Evolutionary conservation across 2,113 vertebrate species (phyloP).

Genomic region (Perca flavescens): DNA sequence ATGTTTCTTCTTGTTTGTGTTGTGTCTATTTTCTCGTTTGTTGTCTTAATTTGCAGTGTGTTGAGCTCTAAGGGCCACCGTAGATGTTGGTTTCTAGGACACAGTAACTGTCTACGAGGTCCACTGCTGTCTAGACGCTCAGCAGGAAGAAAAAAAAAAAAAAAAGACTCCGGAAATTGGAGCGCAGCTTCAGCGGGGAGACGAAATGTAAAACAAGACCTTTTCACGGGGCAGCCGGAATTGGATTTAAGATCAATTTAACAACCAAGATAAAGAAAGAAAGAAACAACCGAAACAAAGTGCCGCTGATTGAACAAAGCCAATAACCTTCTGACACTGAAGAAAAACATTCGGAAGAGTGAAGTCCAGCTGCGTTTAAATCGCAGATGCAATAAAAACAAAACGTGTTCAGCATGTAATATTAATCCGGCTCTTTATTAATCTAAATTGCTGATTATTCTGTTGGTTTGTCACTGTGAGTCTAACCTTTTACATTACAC

Average conservation of each 20-base stretch:
- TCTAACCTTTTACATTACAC: neutral
- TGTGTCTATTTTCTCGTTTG: too few species aligned
- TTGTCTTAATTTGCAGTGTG: too few species aligned
- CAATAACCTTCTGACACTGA: neutral
- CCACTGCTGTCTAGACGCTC: slow-evolving; percentile 6
- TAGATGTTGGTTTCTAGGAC: slow-evolving; percentile 20
- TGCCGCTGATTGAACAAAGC: too few species aligned
- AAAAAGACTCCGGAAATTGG: neutral
- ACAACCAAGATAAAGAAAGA: neutral
- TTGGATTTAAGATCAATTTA: slow-evolving; percentile 18
- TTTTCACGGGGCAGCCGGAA: neutral
- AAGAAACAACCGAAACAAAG: neutral
- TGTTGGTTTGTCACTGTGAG: neutral
- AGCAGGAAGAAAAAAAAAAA: neutral
- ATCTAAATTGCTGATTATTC: neutral
- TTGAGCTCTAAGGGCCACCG: too few species aligned
- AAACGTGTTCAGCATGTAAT: neutral
- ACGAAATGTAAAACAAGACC: neutral
- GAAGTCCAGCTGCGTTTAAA: neutral
- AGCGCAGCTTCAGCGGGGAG: neutral
- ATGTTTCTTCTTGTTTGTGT: too few species aligned
- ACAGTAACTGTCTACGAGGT: neutral
- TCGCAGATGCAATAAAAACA: neutral
- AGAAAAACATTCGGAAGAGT: neutral
- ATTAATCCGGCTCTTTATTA: neutral